phyloP scores from a whole-genome alignment of 2,797 vertebrate species.

The Carcharodon carcharias region DNA sequence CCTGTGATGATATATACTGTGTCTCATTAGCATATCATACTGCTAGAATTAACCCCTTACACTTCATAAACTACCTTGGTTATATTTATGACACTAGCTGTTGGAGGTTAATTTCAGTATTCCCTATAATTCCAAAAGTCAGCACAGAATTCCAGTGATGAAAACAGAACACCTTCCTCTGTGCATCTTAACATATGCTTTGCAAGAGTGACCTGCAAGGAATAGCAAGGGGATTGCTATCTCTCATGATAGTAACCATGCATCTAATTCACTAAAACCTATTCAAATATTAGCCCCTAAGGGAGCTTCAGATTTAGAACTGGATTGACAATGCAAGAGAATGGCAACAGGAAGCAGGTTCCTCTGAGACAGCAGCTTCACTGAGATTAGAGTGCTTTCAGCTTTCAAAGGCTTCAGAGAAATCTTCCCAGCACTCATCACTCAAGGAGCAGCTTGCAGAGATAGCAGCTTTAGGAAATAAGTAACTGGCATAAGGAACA shows the following conservation, averaged over 20 bases:
- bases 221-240: background rate
- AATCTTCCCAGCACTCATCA: background rate
- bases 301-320: background rate
- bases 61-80: background rate
- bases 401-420: background rate
- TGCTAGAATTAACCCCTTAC: too few relatives aligned
- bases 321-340: background rate
- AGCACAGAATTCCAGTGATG: background rate
- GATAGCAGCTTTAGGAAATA: background rate
- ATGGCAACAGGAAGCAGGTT: background rate
- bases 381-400: background rate
- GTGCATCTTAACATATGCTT: background rate
- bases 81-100: background rate
- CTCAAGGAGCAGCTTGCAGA: background rate
- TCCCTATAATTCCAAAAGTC: background rate
- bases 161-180: background rate
- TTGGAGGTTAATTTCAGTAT: background rate
- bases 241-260: background rate
- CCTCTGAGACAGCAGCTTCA: background rate
- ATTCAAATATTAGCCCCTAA: background rate
- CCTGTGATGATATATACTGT: too few relatives aligned
- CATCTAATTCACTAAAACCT: background rate
- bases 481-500: background rate
- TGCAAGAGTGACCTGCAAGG: background rate
- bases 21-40: too few relatives aligned